Base-by-base conservation (phyloP, 2,797 vertebrate genomes). In the Microctenopoma lineatum region DNA sequence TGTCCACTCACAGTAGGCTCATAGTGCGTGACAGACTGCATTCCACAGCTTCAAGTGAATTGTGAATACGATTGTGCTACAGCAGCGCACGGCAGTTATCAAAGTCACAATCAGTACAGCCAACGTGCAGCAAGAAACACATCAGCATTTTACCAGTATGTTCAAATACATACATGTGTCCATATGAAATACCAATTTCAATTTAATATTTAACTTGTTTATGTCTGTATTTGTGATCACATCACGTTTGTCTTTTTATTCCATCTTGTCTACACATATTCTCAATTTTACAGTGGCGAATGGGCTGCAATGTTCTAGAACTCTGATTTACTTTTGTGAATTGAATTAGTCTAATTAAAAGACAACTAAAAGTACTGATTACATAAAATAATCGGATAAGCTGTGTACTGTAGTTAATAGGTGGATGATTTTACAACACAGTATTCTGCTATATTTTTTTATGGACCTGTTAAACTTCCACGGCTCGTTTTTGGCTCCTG, bases 381-480 rank as follows among this genome's bases (percentile, higher is more conserved):
- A 68, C 32, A 44, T 42, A 5, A 45, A 32, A 67, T 26, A 52
- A 55, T 4, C 3, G 12, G 29, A 32, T 5, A 32, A 32, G 29
- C 7, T 32, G 29, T 32, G 29, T 32, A 32, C 0, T 32, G 5
- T 32, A 32, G 29, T 5, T 32, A 7, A 32, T 32, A 7, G 29
- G 5, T 32, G 5, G 5, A 32, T 32, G 7, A 32, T 7, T 32
- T 14, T 56, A 61, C n/a, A 57, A 70, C 29, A 76, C 59, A 76
- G 66, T 64, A 69, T 11, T 39, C 50, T 48, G 45, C 4, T 32
- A 45, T 45, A 8, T 16, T 53, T 18, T 52, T 56, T 27, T 25
- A 64, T 59, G 70, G 41, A 68, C 66, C 34, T 67, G 48, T 57
- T 63, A 29, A 44, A 56, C 48, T 67, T 14, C 55, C 57, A 70